Conservation (phyloP, 2,888 invertebrate species). For the Metacarcinus magister region DNA sequence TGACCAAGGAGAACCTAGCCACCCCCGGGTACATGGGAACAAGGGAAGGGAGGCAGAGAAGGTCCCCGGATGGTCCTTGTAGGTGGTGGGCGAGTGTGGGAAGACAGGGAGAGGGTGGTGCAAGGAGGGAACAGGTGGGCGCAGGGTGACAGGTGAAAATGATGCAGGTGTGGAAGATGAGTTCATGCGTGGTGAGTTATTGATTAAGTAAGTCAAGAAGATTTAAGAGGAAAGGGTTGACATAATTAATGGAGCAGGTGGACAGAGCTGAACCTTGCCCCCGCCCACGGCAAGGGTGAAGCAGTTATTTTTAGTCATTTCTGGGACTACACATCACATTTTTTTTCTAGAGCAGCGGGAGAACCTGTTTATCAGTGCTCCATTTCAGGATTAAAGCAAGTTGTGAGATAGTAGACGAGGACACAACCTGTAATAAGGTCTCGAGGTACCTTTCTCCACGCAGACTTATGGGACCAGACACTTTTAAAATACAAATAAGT, state of each 20-base stretch:
- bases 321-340: background rate
- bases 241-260: background rate
- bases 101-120: background rate
- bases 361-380: background rate
- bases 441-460: background rate
- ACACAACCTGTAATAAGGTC: background rate
- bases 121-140: background rate
- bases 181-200: background rate
- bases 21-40: slow-evolving; percentile 55
- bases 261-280: background rate
- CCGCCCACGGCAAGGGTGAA: background rate
- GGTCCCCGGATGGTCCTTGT: slow-evolving; percentile 1
- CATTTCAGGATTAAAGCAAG: background rate
- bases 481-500: background rate
- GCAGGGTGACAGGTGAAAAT: background rate
- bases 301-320: background rate
- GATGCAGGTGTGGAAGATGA: slow-evolving; percentile 3
- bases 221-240: background rate
- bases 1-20: slow-evolving; percentile 19
- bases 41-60: background rate
- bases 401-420: background rate
- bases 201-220: background rate
- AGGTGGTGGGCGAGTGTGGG: background rate
- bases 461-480: background rate
- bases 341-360: background rate